Conservation (phyloP, 2,797 vertebrate genomes). For the Falco peregrinus region DNA sequence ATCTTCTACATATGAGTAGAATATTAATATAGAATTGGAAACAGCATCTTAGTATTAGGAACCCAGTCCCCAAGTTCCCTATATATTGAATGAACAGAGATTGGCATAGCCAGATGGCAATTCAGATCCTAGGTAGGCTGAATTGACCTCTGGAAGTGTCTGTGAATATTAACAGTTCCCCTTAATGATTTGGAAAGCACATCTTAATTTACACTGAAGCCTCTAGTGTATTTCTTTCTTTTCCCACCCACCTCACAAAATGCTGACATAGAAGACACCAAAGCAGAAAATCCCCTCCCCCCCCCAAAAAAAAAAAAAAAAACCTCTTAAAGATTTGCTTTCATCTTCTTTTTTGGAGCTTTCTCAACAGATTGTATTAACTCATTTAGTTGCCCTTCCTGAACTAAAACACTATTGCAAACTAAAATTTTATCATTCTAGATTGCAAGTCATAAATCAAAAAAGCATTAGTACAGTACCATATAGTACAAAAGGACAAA, state of each 20-base stretch:
- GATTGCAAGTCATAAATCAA: neutral
- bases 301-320: too few relatives aligned
- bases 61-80: neutral
- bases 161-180: constrained; percentile 73
- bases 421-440: neutral
- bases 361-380: neutral
- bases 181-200: constrained; percentile 52
- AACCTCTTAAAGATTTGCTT: neutral
- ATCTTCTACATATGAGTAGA: constrained; percentile 72
- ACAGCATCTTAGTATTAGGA: neutral
- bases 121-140: constrained; percentile 52
- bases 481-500: neutral
- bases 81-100: constrained; percentile 24
- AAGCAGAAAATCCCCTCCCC: neutral
- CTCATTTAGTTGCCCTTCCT: neutral
- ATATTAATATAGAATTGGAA: constrained; percentile 66
- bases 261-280: neutral
- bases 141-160: constrained; percentile 51
- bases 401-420: neutral
- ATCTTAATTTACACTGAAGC: constrained; percentile 47
- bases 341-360: neutral
- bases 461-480: neutral
- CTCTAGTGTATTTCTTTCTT: neutral
- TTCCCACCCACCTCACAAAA: neutral
- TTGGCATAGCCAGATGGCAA: constrained; percentile 58